These are phyloP conservation scores for Macaria liturata DNA, from an alignment of 2,888 invertebrate species.

Conservation along the genomic window DNA sequence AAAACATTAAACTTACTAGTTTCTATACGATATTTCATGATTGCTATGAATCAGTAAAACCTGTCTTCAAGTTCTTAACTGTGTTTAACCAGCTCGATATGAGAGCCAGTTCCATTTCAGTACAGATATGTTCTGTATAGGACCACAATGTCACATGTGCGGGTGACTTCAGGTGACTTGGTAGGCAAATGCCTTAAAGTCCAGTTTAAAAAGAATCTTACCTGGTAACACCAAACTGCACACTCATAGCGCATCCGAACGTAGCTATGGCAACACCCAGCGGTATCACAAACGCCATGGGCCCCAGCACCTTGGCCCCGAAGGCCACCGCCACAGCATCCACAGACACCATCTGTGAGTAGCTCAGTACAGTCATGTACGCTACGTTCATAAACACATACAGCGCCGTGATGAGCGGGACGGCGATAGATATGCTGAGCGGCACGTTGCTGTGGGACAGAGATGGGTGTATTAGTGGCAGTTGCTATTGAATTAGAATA, in stretches of 20 bases:
- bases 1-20: too few species aligned
- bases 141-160: too few species aligned
- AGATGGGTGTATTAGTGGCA: not conserved
- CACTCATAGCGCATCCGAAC: conserved; percentile 90
- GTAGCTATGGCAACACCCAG: conserved; percentile 90
- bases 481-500: too few species aligned
- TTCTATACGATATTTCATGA: too few species aligned
- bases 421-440: conserved; percentile 90
- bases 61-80: too few species aligned
- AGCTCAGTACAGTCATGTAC: conserved; percentile 91
- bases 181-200: too few species aligned
- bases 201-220: too few species aligned
- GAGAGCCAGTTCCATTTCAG: too few species aligned
- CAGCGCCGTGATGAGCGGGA: conserved; percentile 90
- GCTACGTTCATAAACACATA: conserved; percentile 94
- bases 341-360: conserved; percentile 87
- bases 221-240: conserved; percentile 90
- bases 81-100: too few species aligned
- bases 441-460: conserved; percentile 87
- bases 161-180: too few species aligned
- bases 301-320: conserved; percentile 86
- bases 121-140: too few species aligned
- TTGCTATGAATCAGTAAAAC: too few species aligned
- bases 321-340: conserved; percentile 92
- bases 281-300: conserved; percentile 87